A percentile compares a stretch with the other conserved stretches of the same genome.
Conservation (phyloP, 2,888 invertebrate genomes). For the Aphodius sticticus region DNA sequence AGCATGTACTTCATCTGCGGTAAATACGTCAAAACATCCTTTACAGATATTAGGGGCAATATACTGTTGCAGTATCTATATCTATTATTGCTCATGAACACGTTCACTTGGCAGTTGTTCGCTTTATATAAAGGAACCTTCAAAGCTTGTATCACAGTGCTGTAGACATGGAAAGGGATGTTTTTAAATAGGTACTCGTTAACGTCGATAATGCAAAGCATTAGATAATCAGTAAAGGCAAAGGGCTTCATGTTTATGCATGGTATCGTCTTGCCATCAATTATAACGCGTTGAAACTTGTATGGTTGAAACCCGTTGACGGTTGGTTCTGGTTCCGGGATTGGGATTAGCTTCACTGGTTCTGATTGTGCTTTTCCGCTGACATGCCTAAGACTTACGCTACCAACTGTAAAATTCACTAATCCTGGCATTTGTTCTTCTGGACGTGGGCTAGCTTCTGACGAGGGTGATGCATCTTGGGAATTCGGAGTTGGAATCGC, state of each 20-base stretch:
- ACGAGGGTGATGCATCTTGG: background rate
- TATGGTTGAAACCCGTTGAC: slow-evolving; percentile 71
- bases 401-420: background rate
- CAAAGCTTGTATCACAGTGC: slow-evolving; percentile 82
- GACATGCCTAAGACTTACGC: background rate
- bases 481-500: slow-evolving; percentile 25
- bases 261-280: slow-evolving; percentile 82
- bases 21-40: slow-evolving; percentile 85
- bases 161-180: slow-evolving; percentile 76
- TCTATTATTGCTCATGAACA: slow-evolving; percentile 79
- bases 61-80: slow-evolving; percentile 75
- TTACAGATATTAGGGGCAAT: slow-evolving; percentile 82
- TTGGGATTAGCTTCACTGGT: slow-evolving; percentile 30
- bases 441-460: slow-evolving; percentile 19
- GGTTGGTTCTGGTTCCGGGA: slow-evolving; percentile 70
- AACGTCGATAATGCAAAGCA: slow-evolving; percentile 82
- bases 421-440: slow-evolving; percentile 11
- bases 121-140: slow-evolving; percentile 82
- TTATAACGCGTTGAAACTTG: slow-evolving; percentile 82
- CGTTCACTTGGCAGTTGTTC: slow-evolving; percentile 78
- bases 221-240: slow-evolving; percentile 78
- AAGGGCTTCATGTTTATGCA: slow-evolving; percentile 89
- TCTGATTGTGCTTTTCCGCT: background rate
- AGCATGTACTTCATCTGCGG: slow-evolving; percentile 89
- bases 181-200: slow-evolving; percentile 83